Conservation (phyloP, 2,113 vertebrate genomes). For the Pipra filicauda region DNA sequence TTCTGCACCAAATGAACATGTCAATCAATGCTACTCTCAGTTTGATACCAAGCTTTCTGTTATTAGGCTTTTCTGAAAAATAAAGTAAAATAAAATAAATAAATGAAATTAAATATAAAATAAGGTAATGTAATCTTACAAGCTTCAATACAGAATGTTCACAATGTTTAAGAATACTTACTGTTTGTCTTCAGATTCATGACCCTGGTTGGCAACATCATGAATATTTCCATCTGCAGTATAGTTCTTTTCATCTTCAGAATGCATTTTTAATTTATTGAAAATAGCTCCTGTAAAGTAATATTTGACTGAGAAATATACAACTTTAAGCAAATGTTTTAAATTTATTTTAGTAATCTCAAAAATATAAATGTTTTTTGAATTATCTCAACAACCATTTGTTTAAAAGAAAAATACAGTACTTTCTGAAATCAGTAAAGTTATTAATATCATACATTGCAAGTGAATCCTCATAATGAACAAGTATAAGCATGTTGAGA, state of each 20-base stretch:
- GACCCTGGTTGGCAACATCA: background rate
- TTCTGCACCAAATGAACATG: background rate
- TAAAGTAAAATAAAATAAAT: background rate
- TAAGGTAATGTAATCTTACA: background rate
- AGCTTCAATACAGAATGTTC: background rate
- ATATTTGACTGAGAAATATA: background rate
- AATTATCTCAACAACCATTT: background rate
- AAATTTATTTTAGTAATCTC: too few relatives aligned
- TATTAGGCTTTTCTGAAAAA: background rate
- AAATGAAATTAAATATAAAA: background rate
- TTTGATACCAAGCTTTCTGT: background rate
- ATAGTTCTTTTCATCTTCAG: background rate
- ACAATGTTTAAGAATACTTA: background rate
- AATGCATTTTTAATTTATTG: slow-evolving; percentile 31
- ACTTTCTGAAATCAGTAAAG: background rate
- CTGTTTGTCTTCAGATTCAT: slow-evolving; percentile 2
- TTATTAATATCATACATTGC: background rate
- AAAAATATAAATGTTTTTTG: too few relatives aligned
- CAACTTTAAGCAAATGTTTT: background rate
- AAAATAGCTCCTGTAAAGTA: background rate
- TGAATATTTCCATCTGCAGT: background rate
- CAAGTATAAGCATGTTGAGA: background rate
- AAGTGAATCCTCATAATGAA: background rate
- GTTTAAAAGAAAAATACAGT: background rate
- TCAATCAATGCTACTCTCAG: background rate